Conservation (phyloP, 2,113 vertebrate genomes). For the Toxostoma redivivum region DNA sequence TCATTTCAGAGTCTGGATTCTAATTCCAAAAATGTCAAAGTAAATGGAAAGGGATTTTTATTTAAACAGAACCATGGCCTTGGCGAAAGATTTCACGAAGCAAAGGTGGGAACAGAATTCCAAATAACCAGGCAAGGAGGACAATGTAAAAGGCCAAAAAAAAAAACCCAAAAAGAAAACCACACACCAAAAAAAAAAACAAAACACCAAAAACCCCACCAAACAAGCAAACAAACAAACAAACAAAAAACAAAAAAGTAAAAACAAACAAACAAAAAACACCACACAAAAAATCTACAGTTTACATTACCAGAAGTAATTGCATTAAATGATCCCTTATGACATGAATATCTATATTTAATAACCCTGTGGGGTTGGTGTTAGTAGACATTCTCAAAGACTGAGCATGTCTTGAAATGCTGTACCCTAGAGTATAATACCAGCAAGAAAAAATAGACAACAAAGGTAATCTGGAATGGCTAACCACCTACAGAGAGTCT, state of each 20-base stretch:
- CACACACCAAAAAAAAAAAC: no score
- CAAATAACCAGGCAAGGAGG: background rate
- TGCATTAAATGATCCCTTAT: background rate
- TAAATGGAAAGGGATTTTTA: conserved; percentile 37
- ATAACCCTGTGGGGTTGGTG: background rate
- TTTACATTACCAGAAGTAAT: background rate
- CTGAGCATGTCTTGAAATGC: background rate
- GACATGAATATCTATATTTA: background rate
- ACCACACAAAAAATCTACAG: background rate
- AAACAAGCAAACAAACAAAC: background rate
- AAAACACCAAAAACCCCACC: no score
- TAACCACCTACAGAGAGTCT: background rate
- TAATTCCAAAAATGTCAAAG: conserved; percentile 48
- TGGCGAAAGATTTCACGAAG: background rate
- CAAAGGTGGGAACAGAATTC: background rate
- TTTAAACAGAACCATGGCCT: conserved; percentile 14
- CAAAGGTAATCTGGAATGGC: background rate
- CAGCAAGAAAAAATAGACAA: background rate
- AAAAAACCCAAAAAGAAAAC: background rate
- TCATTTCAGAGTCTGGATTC: conserved; percentile 24
- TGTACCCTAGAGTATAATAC: background rate
- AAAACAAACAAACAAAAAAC: no score
- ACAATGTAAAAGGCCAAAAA: background rate
- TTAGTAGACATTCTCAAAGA: background rate
- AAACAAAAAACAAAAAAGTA: no score